These are phyloP conservation scores for Callinectes sapidus DNA, from an alignment of 2,888 invertebrate genomes.

Conservation along the genomic window DNA sequence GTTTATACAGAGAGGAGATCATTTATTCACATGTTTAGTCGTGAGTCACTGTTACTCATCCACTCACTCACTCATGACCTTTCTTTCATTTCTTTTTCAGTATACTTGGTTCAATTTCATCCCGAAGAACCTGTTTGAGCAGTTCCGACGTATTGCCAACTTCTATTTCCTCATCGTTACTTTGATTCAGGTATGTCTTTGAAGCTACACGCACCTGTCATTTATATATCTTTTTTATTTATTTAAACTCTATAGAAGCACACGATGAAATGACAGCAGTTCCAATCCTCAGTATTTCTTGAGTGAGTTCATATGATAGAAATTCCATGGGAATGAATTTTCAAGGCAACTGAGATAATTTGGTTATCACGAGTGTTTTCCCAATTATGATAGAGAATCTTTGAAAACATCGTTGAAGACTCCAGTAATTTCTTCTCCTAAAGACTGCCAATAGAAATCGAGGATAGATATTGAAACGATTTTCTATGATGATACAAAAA, in stretches of 20 bases:
- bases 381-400: too few species aligned
- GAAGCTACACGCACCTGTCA: not conserved
- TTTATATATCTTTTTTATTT: not conserved
- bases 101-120: slow-evolving; percentile 87
- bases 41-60: not conserved
- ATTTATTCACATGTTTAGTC: not conserved
- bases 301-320: too few species aligned
- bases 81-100: slow-evolving; percentile 77
- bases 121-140: slow-evolving; percentile 88
- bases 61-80: not conserved
- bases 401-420: too few species aligned
- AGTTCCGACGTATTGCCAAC: slow-evolving; percentile 89
- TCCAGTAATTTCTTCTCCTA: too few species aligned
- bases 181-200: slow-evolving; percentile 80
- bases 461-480: too few species aligned
- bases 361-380: too few species aligned
- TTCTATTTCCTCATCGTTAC: slow-evolving; percentile 88
- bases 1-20: too few species aligned
- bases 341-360: too few species aligned
- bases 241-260: not conserved
- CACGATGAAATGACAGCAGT: not conserved
- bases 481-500: too few species aligned
- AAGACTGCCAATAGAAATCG: too few species aligned
- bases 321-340: too few species aligned
- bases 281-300: not conserved